A percentile compares a stretch with the other conserved stretches of the same genome.
Evolutionary conservation across 2,888 invertebrate genomes (phyloP).

Genomic region (Morpho helenor): DNA sequence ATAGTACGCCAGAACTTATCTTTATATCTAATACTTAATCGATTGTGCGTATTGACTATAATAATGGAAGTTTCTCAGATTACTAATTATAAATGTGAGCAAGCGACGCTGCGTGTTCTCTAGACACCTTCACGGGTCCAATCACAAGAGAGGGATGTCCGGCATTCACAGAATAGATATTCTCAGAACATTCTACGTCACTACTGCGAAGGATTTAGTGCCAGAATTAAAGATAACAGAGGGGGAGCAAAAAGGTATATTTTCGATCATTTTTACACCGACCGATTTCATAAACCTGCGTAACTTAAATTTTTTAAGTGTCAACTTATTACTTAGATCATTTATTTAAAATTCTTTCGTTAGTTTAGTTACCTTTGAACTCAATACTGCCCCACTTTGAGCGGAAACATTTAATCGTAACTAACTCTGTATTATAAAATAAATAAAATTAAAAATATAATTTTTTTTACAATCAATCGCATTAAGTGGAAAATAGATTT

Average conservation of each 20-base stretch:
- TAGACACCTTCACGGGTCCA: slow-evolving; percentile 80
- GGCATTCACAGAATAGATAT: slow-evolving; percentile 85
- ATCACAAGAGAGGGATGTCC: slow-evolving; percentile 76
- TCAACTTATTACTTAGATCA: too few relatives aligned
- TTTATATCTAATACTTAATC: not conserved
- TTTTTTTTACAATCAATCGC: too few relatives aligned
- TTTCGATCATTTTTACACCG: too few relatives aligned
- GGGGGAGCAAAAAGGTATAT: slow-evolving; percentile 39
- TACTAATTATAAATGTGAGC: slow-evolving; percentile 82
- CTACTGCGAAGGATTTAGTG: slow-evolving; percentile 78
- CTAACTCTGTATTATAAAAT: too few relatives aligned
- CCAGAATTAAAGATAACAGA: slow-evolving; percentile 45
- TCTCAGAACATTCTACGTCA: slow-evolving; percentile 86
- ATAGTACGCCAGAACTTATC: not conserved
- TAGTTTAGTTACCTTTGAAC: too few relatives aligned
- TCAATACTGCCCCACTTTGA: too few relatives aligned
- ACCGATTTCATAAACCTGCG: too few relatives aligned
- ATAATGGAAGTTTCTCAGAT: slow-evolving; percentile 56
- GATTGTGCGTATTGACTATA: not conserved
- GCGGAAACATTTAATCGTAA: too few relatives aligned
- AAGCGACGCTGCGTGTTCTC: slow-evolving; percentile 85
- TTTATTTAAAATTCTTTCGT: too few relatives aligned
- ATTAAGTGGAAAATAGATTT: too few relatives aligned
- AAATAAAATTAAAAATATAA: too few relatives aligned
- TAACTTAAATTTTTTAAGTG: too few relatives aligned